phyloP scores from a whole-genome alignment of 1,140 invertebrate species.

The Drosophila ananassae region DNA sequence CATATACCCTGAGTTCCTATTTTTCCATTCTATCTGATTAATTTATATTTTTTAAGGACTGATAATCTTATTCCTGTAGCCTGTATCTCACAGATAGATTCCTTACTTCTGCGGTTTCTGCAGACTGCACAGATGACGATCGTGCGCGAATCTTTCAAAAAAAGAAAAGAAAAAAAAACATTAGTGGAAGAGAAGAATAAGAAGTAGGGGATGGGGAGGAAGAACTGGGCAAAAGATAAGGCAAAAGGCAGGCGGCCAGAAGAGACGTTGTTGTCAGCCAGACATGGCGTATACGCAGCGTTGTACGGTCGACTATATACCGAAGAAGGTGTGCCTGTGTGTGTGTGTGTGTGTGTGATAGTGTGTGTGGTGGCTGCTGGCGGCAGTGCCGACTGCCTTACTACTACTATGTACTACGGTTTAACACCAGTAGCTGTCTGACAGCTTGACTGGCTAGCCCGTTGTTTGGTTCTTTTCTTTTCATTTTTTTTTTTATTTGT shows the following conservation, averaged over 20 bases:
- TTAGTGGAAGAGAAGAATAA: constrained; percentile 21
- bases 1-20: too few species aligned
- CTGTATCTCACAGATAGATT: too few species aligned
- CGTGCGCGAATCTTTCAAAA: constrained; percentile 12
- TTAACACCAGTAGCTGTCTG: constrained; percentile 81
- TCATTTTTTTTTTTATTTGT: constrained; percentile 51
- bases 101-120: too few species aligned
- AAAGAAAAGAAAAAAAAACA: background rate
- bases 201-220: constrained; percentile 1
- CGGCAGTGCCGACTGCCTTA: constrained; percentile 33
- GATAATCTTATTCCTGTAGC: too few species aligned
- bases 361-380: background rate
- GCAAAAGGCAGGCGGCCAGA: constrained; percentile 2
- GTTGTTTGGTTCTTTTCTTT: constrained; percentile 45
- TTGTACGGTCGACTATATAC: constrained; percentile 35
- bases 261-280: constrained; percentile 36
- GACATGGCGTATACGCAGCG: constrained; percentile 73
- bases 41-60: too few species aligned
- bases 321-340: constrained; percentile 29
- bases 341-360: constrained; percentile 11
- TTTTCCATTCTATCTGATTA: too few species aligned
- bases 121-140: constrained; percentile 39
- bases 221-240: constrained; percentile 52
- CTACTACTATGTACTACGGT: constrained; percentile 65
- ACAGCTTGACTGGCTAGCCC: constrained; percentile 70